Evolutionary conservation across 2,888 invertebrate species (phyloP), one percentile per base, ranked within the genome.

Genomic region (Tinea trinotella): DNA sequence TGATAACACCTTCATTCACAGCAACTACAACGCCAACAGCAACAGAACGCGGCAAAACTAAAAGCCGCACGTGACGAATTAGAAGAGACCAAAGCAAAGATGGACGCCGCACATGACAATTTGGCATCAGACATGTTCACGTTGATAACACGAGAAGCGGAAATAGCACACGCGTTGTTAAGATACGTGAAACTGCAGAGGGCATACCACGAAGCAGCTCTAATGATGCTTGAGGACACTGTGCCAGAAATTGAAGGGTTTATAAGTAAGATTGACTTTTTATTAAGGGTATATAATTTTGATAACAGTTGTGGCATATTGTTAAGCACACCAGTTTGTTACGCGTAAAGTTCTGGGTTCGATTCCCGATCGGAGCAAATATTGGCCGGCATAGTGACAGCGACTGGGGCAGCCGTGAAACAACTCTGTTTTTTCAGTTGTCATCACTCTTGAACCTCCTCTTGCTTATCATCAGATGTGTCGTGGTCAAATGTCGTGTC

Each of bases 111-210:
- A 57, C 89, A 95, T 66, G 98, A 98, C 76, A 89, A 90, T 2
- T 85, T 96, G 59, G 96, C 97, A 3, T 92, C 93, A 1, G 97
- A 98, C 75, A 96, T 98, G 94, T 97, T 96, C 70, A 92, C 92
- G 58, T 88, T 98, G 55, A 90, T 97, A 59, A 91, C 96, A 15
- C 92, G 92, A 71, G 97, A 98, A 83, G 92, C 95, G 49, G 95
- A 96, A 65, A 89, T 98, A 57, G 93, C 96, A 9, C 90, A 92
- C 66, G 92, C 92, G 54, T 88, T 97, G 61, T 87, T 95, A 59
- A 93, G 96, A 70, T 92, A 96, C 67, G 89, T 96, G 50, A 93
- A 95, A 79, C 88, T 93, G 66, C 96, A 98, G 77, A 88, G 93
- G 63, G 93, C 93, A 12, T 97, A 96, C 76, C 97, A 98, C 66